These are phyloP conservation scores for Actinostola sp. DNA, from an alignment of 92 coral and sea anemone genomes.

Conservation along the genomic window DNA sequence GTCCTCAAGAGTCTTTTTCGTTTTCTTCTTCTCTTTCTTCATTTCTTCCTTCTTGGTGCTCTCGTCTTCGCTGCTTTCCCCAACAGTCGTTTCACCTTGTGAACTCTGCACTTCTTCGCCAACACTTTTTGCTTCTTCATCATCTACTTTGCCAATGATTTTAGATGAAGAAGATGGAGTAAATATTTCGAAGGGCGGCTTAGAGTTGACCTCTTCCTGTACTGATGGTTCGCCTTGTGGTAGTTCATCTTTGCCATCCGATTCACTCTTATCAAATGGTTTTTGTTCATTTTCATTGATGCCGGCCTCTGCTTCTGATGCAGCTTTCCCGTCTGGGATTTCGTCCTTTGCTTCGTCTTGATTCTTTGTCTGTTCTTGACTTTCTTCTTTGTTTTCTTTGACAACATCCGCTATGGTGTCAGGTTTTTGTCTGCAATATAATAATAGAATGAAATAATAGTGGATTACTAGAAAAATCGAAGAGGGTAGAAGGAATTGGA, in stretches of 20 bases:
- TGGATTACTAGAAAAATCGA: too few species aligned
- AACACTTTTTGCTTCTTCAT: not conserved
- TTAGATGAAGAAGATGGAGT: slow-evolving; percentile 9
- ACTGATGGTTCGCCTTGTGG: too few species aligned
- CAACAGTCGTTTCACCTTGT: not conserved
- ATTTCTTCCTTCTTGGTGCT: not conserved
- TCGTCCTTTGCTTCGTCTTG: slow-evolving; percentile 11
- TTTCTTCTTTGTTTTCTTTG: not conserved
- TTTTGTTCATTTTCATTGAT: not conserved
- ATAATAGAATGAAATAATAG: too few species aligned
- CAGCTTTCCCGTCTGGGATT: not conserved
- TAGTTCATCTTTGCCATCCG: not conserved
- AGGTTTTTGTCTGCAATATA: too few species aligned
- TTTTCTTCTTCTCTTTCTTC: not conserved
- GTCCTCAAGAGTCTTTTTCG: slow-evolving; percentile 31
- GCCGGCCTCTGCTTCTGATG: not conserved
- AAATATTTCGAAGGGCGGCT: not conserved
- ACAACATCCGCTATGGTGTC: not conserved
- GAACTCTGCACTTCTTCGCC: slow-evolving; percentile 4
- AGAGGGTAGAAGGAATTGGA: too few species aligned
- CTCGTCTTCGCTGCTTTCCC: not conserved
- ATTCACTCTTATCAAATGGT: not conserved
- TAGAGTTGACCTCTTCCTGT: not conserved
- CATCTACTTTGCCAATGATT: slow-evolving; percentile 16
- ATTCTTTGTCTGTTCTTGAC: not conserved